phyloP scores from a whole-genome alignment of 1,140 invertebrate genomes.

The Araneus ventricosus region DNA sequence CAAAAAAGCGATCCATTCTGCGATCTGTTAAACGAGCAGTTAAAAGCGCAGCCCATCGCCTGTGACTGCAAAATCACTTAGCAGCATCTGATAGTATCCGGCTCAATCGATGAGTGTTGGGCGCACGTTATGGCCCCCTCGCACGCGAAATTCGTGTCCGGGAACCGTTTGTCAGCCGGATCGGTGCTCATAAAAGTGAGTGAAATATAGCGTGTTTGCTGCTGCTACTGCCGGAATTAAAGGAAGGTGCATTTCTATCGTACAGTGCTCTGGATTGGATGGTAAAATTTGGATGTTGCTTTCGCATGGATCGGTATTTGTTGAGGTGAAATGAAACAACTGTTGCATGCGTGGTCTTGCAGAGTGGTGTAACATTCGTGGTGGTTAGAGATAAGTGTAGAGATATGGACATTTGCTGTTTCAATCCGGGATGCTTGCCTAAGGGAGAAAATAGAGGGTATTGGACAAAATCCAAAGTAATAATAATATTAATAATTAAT shows the following conservation, averaged over 20 bases:
- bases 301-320: neutral
- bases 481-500: too few species aligned
- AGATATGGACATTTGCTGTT: too few species aligned
- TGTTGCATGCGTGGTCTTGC: neutral
- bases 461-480: too few species aligned
- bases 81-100: constrained; percentile 48
- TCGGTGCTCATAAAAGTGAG: constrained; percentile 33
- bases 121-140: constrained; percentile 5
- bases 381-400: neutral
- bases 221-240: neutral
- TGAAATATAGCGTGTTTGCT: constrained; percentile 22
- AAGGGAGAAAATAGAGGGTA: too few species aligned
- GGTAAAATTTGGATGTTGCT: neutral
- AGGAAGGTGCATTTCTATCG: neutral
- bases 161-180: constrained; percentile 53
- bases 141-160: constrained; percentile 57
- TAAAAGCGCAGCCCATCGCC: neutral
- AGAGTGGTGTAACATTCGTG: neutral
- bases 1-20: neutral
- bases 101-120: constrained; percentile 23
- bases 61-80: constrained; percentile 49
- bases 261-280: neutral
- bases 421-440: too few species aligned
- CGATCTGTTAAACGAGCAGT: neutral
- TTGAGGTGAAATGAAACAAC: neutral